Percentiles rank a stretch among this genome's conserved stretches.
phyloP scores from a whole-genome alignment of 1,140 invertebrate genomes.

The Saccostrea cuccullata region DNA sequence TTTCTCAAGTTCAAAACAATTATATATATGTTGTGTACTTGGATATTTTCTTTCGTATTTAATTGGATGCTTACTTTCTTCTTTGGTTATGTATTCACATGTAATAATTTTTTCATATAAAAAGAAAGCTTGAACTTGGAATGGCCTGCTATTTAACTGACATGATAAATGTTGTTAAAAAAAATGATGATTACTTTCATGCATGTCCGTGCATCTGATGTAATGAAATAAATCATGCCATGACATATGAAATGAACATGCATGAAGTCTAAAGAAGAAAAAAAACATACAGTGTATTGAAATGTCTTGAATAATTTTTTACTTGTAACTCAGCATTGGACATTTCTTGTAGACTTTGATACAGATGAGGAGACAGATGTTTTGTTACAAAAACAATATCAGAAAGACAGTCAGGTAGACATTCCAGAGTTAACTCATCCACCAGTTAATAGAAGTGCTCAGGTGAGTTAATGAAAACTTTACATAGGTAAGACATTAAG shows the following conservation, averaged over 20 bases:
- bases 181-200: constrained; percentile 11
- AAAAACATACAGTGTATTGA: not conserved
- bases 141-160: not conserved
- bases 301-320: not conserved
- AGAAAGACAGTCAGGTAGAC: constrained; percentile 74
- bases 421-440: constrained; percentile 75
- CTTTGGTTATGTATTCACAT: not conserved
- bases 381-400: constrained; percentile 77
- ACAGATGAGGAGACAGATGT: constrained; percentile 79
- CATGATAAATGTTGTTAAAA: constrained; percentile 30
- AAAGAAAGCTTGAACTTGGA: constrained; percentile 21
- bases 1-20: not conserved
- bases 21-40: not conserved
- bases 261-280: not conserved
- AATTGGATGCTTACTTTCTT: not conserved
- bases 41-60: not conserved
- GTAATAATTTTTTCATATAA: not conserved
- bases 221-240: not conserved
- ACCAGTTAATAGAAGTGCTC: constrained; percentile 70
- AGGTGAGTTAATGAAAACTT: constrained; percentile 57
- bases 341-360: constrained; percentile 73
- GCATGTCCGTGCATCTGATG: constrained; percentile 20
- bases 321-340: too few relatives aligned
- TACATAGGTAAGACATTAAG: too few relatives aligned
- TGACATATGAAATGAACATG: not conserved